These are phyloP conservation scores for Gallinago paraguaiae DNA, from an alignment of 2,113 vertebrate species.

Conservation along the genomic window DNA sequence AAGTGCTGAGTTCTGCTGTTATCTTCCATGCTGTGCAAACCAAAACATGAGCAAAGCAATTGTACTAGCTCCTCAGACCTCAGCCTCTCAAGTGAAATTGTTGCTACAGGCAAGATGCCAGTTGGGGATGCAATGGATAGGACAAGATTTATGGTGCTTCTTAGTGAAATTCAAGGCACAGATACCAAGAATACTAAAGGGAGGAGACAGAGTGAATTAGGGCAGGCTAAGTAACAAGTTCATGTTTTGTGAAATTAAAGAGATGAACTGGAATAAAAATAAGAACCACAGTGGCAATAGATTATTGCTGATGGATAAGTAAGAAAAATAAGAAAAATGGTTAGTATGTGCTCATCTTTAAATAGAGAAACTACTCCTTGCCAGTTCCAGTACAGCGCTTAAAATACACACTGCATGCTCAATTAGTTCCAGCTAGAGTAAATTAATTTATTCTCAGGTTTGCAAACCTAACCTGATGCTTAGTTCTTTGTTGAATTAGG, in stretches of 20 bases:
- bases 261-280: background rate
- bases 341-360: background rate
- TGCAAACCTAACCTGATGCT: background rate
- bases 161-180: background rate
- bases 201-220: background rate
- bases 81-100: background rate
- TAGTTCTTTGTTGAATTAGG: background rate
- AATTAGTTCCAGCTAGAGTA: background rate
- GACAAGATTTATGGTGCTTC: background rate
- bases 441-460: background rate
- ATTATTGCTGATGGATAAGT: background rate
- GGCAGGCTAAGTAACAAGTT: background rate
- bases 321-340: background rate
- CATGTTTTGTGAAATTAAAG: background rate
- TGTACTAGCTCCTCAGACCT: background rate
- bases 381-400: background rate
- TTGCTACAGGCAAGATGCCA: background rate
- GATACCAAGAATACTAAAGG: background rate
- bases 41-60: conserved; percentile 15
- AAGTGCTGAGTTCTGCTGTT: conserved; percentile 2
- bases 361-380: background rate
- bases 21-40: background rate
- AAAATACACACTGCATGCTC: background rate
- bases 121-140: background rate
- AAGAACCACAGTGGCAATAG: background rate